Evolutionary conservation across 2,113 vertebrate species (phyloP).

Genomic region (Eretmochelys imbricata): DNA sequence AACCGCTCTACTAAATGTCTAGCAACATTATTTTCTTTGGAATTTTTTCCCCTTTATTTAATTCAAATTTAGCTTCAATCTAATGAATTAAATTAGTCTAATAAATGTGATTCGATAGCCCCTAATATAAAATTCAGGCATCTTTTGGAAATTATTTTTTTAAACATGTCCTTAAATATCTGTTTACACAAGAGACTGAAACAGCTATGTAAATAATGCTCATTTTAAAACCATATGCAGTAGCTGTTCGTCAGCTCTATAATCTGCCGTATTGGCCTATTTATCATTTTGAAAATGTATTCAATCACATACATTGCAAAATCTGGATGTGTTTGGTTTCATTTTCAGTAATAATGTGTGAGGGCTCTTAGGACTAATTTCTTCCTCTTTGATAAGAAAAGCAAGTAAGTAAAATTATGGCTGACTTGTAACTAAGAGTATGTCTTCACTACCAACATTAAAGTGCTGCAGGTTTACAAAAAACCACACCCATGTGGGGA

Average conservation of each 20-base stretch:
- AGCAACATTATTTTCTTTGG: background rate
- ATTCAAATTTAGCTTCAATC: background rate
- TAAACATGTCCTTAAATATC: background rate
- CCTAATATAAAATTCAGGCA: background rate
- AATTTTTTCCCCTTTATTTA: background rate
- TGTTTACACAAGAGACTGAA: background rate
- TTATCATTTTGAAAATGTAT: background rate
- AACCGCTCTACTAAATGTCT: background rate
- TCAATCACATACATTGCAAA: background rate
- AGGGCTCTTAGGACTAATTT: background rate
- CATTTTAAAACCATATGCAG: background rate
- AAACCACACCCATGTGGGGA: too few relatives aligned
- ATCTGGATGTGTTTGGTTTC: constrained; percentile 7
- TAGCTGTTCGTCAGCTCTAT: background rate
- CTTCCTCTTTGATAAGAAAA: constrained; percentile 43
- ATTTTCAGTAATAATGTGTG: background rate
- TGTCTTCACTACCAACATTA: too few relatives aligned
- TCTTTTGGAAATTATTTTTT: constrained; percentile 4
- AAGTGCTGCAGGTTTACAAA: too few relatives aligned
- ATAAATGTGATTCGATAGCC: constrained; percentile 14
- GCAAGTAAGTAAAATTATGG: background rate
- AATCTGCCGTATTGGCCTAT: constrained; percentile 23
- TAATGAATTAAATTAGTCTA: constrained; percentile 22
- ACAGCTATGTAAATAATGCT: constrained; percentile 23
- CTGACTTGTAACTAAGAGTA: background rate